Conservation (phyloP, 1,140 invertebrate genomes). For the Drosophila fuyamai region DNA sequence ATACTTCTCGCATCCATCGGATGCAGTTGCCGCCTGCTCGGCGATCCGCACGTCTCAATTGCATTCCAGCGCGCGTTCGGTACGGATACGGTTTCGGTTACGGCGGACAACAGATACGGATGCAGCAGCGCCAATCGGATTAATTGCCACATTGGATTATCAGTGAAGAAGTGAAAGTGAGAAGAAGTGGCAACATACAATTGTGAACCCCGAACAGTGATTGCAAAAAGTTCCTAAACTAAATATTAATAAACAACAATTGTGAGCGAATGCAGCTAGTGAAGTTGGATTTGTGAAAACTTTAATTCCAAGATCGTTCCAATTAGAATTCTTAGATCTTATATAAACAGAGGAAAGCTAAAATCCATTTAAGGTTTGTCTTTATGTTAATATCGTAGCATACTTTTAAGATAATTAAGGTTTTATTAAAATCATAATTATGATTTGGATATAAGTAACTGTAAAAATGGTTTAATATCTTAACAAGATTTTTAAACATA, state of each 20-base stretch:
- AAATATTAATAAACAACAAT: neutral
- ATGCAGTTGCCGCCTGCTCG: conserved; percentile 42
- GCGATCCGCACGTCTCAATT: conserved; percentile 66
- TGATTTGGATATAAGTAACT: neutral
- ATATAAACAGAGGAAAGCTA: neutral
- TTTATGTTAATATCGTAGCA: conserved; percentile 4
- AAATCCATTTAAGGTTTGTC: conserved; percentile 11
- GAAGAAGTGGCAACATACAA: conserved; percentile 3
- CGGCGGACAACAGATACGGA: conserved; percentile 45
- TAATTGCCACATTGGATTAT: conserved; percentile 62
- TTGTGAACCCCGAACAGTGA: conserved; percentile 10
- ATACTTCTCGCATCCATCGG: conserved; percentile 33
- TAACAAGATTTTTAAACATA: neutral
- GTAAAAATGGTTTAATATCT: neutral
- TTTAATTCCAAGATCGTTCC: conserved; percentile 1
- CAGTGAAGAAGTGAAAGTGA: conserved; percentile 63
- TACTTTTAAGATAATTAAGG: conserved; percentile 15
- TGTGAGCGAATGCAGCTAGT: neutral
- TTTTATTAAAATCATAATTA: neutral
- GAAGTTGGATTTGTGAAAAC: neutral
- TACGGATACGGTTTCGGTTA: conserved; percentile 54
- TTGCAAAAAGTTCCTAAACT: conserved; percentile 33
- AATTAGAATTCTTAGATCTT: neutral
- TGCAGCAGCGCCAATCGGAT: conserved; percentile 8
- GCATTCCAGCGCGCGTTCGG: conserved; percentile 80